Base-by-base conservation (phyloP, 1,140 invertebrate genomes). In the Cotesia typhae region DNA sequence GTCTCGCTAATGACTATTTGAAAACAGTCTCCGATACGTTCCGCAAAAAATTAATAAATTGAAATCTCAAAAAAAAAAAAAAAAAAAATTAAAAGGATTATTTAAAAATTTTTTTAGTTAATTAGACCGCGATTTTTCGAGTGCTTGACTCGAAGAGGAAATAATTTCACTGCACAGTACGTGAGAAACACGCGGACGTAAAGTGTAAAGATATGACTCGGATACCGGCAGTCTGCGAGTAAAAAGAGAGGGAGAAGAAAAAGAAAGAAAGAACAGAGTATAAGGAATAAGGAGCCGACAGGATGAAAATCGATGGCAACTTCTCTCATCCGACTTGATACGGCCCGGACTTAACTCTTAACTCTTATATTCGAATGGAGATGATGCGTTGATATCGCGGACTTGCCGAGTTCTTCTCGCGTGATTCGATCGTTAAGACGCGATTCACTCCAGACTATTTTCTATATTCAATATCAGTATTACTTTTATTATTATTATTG, bases 311-410 rank as follows among this genome's bases (percentile, higher is more conserved):
- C 83, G 85, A 85, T 85, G 84, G 64, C 12, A 47, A 37, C 12
- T 28, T n/a, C 28, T 38, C 59, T 41, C 38, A 4, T n/a, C 20
- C 14, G 37, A 51, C 9, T 3, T 51, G 57, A 20, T 17, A 67
- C 37, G 51, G 52, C 80, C 80, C 83, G 80, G 71, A 76, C 80
- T 79, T 37, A n/a, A 55, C 65, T 63, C 80, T 79, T 37, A n/a
- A 55, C 65, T 63, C 81, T 78, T 80, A 81, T 80, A 67, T 53
- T 20, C 36, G 82, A 78, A 83, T 83, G 80, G 81, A 85, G 85
- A 86, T 86, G 85, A 86, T 86, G 84, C 85, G 84, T 85, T 82
- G 85, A 87, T 87, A 87, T 85, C 82, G 83, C 17, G 82, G 83
- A 85, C 79, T 82, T 81, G 82, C 77, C 80, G 83, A 84, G 81